Conservation (phyloP, 2,888 invertebrate genomes). For the Amaurobius ferox region DNA sequence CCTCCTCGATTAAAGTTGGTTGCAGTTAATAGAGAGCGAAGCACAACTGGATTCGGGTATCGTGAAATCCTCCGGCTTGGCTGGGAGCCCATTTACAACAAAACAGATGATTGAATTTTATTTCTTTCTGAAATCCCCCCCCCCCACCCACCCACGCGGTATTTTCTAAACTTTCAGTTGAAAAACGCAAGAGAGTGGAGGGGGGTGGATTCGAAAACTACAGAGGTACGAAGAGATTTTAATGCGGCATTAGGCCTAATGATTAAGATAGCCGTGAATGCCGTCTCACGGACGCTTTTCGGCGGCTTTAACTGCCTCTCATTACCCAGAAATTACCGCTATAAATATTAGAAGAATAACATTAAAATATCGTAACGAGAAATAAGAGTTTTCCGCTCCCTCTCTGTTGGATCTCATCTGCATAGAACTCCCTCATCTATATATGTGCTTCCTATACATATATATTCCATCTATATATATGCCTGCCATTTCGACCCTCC, state of each 20-base stretch:
- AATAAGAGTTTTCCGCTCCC: slow-evolving; percentile 65
- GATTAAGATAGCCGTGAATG: slow-evolving; percentile 72
- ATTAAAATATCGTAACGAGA: slow-evolving; percentile 72
- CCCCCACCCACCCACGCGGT: not conserved
- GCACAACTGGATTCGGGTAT: slow-evolving; percentile 38
- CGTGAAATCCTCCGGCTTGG: slow-evolving; percentile 45
- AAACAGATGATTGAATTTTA: slow-evolving; percentile 72
- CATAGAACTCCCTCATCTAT: slow-evolving; percentile 51
- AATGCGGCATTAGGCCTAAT: slow-evolving; percentile 72
- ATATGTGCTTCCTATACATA: slow-evolving; percentile 50
- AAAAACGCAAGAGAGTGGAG: not conserved
- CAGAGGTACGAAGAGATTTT: slow-evolving; percentile 54
- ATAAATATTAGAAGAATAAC: slow-evolving; percentile 73
- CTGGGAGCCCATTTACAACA: slow-evolving; percentile 69
- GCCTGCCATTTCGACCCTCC: slow-evolving; percentile 52
- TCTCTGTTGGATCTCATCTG: slow-evolving; percentile 45
- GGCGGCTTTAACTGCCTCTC: slow-evolving; percentile 70
- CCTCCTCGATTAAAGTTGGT: slow-evolving; percentile 33
- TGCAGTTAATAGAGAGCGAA: slow-evolving; percentile 54
- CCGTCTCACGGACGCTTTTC: slow-evolving; percentile 60
- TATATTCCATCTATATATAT: slow-evolving; percentile 52
- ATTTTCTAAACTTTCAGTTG: slow-evolving; percentile 16
- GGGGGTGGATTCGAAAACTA: not conserved
- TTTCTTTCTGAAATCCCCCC: slow-evolving; percentile 36
- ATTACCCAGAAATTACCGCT: slow-evolving; percentile 70